A percentile compares a stretch with the other conserved stretches of the same genome.
phyloP scores from a whole-genome alignment of 1,140 invertebrate genomes.

The Rhagoletis zephyria region DNA sequence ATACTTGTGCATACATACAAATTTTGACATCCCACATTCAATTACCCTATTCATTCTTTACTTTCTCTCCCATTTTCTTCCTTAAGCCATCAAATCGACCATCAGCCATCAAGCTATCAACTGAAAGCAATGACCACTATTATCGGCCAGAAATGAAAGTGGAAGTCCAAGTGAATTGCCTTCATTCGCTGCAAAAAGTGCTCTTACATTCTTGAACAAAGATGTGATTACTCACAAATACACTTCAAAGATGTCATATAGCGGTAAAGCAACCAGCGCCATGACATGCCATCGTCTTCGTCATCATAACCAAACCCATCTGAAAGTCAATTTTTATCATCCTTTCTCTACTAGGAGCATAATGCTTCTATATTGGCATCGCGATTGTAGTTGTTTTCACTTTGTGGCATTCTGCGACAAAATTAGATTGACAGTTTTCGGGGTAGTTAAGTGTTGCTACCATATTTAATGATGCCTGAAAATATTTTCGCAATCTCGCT shows the following conservation, averaged over 20 bases:
- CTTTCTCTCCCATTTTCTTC: neutral
- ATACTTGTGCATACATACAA: neutral
- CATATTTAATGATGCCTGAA: slow-evolving; percentile 68
- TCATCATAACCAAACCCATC: slow-evolving; percentile 29
- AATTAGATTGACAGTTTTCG: slow-evolving; percentile 65
- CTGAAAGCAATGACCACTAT: slow-evolving; percentile 34
- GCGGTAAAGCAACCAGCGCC: neutral
- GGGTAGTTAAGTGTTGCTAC: slow-evolving; percentile 58
- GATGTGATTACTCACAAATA: slow-evolving; percentile 12
- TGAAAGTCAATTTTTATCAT: slow-evolving; percentile 27
- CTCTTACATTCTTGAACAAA: slow-evolving; percentile 29
- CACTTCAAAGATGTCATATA: neutral
- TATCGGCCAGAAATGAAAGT: slow-evolving; percentile 26
- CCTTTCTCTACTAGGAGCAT: neutral
- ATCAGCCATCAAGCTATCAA: slow-evolving; percentile 30
- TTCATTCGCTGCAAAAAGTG: slow-evolving; percentile 32
- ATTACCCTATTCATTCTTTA: no score
- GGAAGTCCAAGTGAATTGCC: slow-evolving; percentile 28
- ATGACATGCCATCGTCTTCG: neutral
- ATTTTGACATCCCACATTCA: neutral
- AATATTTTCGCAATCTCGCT: slow-evolving; percentile 63
- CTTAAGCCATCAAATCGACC: slow-evolving; percentile 12
- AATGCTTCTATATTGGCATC: neutral
- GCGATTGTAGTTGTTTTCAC: neutral
- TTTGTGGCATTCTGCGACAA: slow-evolving; percentile 34